Evolutionary conservation across 2,797 vertebrate genomes (phyloP).

Genomic region (Danio kyathit): DNA sequence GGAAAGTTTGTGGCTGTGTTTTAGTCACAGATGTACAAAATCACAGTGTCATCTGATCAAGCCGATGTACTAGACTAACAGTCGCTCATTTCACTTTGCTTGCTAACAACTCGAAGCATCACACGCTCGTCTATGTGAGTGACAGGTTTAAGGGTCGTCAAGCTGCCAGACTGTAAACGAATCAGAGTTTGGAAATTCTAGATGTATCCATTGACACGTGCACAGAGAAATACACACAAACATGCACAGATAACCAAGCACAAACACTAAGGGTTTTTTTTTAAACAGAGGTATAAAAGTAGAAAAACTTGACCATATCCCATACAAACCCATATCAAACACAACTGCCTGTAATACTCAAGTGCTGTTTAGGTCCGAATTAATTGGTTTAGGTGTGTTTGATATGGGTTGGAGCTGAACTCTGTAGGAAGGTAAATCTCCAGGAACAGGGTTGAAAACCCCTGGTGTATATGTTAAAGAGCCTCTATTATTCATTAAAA

Average conservation of each 20-base stretch:
- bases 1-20: neutral
- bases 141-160: constrained; percentile 13
- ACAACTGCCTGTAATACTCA: no score
- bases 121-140: constrained; percentile 5
- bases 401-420: no score
- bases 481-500: no score
- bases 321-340: no score
- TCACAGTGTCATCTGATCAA: constrained; percentile 5
- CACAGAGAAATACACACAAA: neutral
- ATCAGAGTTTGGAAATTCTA: neutral
- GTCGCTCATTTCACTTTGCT: neutral
- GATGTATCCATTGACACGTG: neutral
- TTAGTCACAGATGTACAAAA: neutral
- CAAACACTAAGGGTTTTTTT: no score
- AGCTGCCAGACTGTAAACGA: constrained; percentile 3
- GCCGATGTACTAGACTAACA: neutral
- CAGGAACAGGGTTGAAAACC: no score
- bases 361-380: no score
- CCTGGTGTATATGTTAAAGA: no score
- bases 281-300: no score
- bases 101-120: constrained; percentile 1
- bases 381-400: no score
- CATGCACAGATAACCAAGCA: neutral
- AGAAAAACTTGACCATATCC: no score
- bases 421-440: no score